Evolutionary conservation across 2,888 invertebrate species (phyloP), one percentile per base, ranked within the genome.

Genomic region (Iphiclides podalirius): DNA sequence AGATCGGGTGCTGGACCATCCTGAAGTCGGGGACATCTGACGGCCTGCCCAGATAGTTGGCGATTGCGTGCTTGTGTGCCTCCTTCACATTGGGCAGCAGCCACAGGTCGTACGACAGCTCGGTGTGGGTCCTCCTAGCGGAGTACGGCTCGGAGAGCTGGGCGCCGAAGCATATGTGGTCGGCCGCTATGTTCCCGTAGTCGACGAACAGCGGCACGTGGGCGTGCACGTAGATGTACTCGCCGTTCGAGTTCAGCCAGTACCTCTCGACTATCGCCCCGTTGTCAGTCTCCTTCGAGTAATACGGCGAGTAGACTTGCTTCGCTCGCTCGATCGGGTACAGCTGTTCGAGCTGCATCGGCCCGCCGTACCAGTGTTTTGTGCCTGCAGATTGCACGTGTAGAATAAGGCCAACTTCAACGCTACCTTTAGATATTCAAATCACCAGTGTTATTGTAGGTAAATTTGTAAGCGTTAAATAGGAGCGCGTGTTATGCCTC

Each of bases 1-100:
- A 97, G 52, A 97, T 93, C 0, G 97, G 97, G 64, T 94, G 86
- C 44, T 88, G 76, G 1, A 97, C 91, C 92, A 96, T 94, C 11
- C 90, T 75, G 42, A 79, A 83, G 59, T 93, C 92, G 0, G 95
- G 95, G 26, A 90, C 69, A 31, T 79, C 90, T 4, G 77, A 76
- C 0, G 95, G 94, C 61, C 91, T 91, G 0, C 91, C 90, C 40
- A 95, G 77, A 61, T 92, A 91, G 38, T 88, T 90, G 0, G 82
- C 73, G 0, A 93, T 79, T 0, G 93, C 93, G 56, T 91, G 87
- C 46, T 91, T 70, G 61, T 95, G 94, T 0, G 93, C 93, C 46
- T 78, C 56, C 60, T 90, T 91, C 0, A 92, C 87, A 63, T 94
- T 83, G 2, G 83, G 66, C 3, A 90, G 79, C 1, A 91, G 84